These are phyloP conservation scores for Scomberomorus guttatus DNA, from an alignment of 2,797 vertebrate genomes.

Conservation along the genomic window DNA sequence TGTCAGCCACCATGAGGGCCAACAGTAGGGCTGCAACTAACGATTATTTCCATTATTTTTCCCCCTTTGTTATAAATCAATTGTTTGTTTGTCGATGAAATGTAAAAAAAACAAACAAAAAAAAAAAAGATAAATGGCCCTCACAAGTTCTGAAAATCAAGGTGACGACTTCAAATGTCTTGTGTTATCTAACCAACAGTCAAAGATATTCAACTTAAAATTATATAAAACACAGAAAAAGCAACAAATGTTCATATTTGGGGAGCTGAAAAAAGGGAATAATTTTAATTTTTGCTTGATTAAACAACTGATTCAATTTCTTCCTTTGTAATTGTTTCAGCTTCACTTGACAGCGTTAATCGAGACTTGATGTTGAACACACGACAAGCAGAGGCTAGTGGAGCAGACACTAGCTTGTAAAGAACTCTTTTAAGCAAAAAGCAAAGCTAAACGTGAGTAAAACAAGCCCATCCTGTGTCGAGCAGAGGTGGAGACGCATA, in stretches of 20 bases:
- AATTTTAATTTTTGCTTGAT: too few relatives aligned
- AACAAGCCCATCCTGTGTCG: slow-evolving; percentile 37
- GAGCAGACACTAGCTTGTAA: neutral
- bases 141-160: too few relatives aligned
- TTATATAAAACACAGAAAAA: neutral
- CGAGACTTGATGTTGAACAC: neutral
- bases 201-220: neutral
- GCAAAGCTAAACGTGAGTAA: slow-evolving; percentile 25
- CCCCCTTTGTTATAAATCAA: neutral
- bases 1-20: neutral
- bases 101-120: too few relatives aligned
- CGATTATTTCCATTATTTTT: neutral
- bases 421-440: slow-evolving; percentile 26
- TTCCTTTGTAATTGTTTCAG: neutral
- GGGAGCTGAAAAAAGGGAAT: too few relatives aligned
- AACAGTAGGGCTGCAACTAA: too few relatives aligned
- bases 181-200: neutral
- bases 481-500: slow-evolving; percentile 82
- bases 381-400: slow-evolving; percentile 9
- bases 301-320: neutral
- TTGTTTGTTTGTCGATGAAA: neutral
- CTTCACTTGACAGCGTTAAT: neutral
- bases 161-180: too few relatives aligned
- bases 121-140: too few relatives aligned
- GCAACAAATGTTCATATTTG: too few relatives aligned